Conservation (phyloP, 2,797 vertebrate genomes). For the Sternotherus odoratus region DNA sequence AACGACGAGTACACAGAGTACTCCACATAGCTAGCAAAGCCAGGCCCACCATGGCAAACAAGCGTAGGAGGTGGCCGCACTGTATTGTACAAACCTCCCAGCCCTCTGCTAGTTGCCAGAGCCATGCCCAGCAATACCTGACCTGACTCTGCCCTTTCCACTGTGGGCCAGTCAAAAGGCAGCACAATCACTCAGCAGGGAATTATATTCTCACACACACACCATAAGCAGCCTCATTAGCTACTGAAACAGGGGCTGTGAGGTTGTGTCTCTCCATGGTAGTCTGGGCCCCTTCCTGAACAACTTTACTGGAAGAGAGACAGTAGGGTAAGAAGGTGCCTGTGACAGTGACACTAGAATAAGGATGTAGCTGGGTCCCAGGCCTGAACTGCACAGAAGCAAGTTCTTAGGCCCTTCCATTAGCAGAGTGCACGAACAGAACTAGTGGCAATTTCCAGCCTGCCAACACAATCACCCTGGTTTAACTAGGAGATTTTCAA, state of each 20-base stretch:
- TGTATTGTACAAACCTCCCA: not conserved
- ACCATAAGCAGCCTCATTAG: not conserved
- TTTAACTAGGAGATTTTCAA: no score
- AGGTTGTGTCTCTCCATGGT: not conserved
- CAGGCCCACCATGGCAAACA: fast-evolving
- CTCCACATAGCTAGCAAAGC: not conserved
- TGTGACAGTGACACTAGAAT: not conserved
- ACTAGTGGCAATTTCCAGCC: not conserved
- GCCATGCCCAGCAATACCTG: not conserved
- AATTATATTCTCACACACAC: not conserved
- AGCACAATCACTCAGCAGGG: not conserved
- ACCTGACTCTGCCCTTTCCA: not conserved
- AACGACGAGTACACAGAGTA: not conserved
- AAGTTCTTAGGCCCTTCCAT: not conserved
- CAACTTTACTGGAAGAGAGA: not conserved
- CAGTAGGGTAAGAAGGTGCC: not conserved
- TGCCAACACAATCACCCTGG: not conserved
- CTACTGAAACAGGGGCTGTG: not conserved
- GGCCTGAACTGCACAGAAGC: not conserved
- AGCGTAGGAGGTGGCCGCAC: not conserved
- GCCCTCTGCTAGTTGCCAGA: not conserved
- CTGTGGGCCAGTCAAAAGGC: not conserved
- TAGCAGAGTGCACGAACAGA: no score
- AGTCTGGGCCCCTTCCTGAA: not conserved
- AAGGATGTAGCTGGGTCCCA: not conserved